Conservation (phyloP, 35 echinoderm and acorn worm genomes). For the Ptychodera flava region DNA sequence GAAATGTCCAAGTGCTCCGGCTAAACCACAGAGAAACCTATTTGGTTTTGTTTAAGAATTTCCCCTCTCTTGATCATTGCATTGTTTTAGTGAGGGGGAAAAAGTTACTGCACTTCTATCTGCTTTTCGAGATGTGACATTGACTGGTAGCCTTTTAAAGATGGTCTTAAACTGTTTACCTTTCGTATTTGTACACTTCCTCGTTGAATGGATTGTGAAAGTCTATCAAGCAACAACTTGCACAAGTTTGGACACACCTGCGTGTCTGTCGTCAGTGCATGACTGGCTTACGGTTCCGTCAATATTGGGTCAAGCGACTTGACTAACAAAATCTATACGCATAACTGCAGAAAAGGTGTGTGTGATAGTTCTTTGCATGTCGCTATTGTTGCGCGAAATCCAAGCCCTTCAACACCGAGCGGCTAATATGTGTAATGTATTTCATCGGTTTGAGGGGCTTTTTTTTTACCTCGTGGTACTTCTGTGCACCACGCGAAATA, state of each 20-base stretch:
- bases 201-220: neutral
- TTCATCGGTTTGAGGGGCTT: too few species aligned
- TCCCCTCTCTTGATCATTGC: too few species aligned
- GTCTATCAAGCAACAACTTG: neutral
- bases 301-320: neutral
- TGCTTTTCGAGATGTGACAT: neutral
- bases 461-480: too few species aligned
- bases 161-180: neutral
- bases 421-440: neutral
- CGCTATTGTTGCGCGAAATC: neutral
- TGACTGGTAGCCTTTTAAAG: neutral
- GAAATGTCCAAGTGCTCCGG: too few species aligned
- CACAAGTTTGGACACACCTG: neutral
- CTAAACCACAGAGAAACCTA: too few species aligned
- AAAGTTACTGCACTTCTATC: too few species aligned
- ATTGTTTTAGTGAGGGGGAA: too few species aligned
- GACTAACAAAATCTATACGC: neutral
- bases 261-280: neutral
- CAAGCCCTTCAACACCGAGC: neutral
- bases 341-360: neutral
- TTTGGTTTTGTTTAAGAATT: too few species aligned
- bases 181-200: neutral
- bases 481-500: too few species aligned
- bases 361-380: neutral
- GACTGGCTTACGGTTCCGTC: neutral